Conservation (phyloP, 2,113 vertebrate species). For the Hymenochirus boettgeri region DNA sequence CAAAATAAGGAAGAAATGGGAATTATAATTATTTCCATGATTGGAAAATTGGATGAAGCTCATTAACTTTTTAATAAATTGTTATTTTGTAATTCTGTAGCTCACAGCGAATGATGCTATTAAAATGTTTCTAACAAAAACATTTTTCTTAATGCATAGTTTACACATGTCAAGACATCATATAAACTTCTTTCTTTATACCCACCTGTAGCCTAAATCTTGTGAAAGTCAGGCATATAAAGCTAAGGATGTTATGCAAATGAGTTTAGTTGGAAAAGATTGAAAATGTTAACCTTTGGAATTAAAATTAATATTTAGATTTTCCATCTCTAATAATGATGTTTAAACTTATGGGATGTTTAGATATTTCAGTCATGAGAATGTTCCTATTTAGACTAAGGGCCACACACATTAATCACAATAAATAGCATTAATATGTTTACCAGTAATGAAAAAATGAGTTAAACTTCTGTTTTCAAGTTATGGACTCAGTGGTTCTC, state of each 20-base stretch:
- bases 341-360: constrained; percentile 65
- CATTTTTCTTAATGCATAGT: constrained; percentile 53
- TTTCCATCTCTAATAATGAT: constrained; percentile 64
- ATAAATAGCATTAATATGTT: constrained; percentile 91
- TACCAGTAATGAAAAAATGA: constrained; percentile 76
- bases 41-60: constrained; percentile 27
- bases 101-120: constrained; percentile 33
- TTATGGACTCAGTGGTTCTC: constrained; percentile 74
- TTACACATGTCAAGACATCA: constrained; percentile 54
- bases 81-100: constrained; percentile 31
- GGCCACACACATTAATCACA: constrained; percentile 78
- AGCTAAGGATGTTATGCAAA: constrained; percentile 39
- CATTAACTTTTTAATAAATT: constrained; percentile 41
- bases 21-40: constrained; percentile 36
- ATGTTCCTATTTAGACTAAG: constrained; percentile 67
- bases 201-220: constrained; percentile 60
- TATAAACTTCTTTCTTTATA: constrained; percentile 53
- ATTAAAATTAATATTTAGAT: constrained; percentile 80
- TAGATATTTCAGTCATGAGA: constrained; percentile 78
- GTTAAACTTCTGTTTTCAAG: constrained; percentile 75
- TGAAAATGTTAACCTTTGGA: constrained; percentile 61
- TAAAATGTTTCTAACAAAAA: constrained; percentile 44
- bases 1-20: constrained; percentile 6
- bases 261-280: constrained; percentile 49
- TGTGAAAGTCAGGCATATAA: constrained; percentile 42